Conservation (phyloP, 2,113 vertebrate species). For the Neolamprologus caudopunctatus region DNA sequence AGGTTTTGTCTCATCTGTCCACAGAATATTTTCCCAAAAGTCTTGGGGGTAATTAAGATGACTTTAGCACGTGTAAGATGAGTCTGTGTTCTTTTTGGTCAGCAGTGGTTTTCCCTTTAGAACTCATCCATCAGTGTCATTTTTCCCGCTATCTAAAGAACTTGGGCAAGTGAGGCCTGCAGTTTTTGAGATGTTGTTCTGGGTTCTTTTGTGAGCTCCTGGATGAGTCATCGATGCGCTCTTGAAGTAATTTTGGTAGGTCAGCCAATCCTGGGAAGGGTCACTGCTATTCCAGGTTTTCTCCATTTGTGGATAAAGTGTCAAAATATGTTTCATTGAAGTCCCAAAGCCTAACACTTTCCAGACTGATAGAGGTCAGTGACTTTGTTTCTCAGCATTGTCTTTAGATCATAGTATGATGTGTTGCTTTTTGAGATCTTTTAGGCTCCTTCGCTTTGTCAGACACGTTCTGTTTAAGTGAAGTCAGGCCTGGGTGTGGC, state of each 20-base stretch:
- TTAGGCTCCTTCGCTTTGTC: not conserved
- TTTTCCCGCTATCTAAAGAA: not conserved
- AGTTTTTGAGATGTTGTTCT: not conserved
- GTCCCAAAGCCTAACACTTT: not conserved
- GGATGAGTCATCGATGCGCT: fast-evolving
- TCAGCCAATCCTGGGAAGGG: not conserved
- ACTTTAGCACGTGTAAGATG: fast-evolving
- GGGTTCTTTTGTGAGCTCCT: not conserved
- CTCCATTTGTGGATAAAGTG: not conserved
- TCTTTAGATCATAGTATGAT: not conserved
- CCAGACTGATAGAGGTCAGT: not conserved
- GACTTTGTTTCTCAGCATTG: not conserved
- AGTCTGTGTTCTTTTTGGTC: not conserved
- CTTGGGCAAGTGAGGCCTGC: not conserved
- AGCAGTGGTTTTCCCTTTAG: not conserved
- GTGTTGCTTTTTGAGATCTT: not conserved
- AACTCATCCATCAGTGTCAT: fast-evolving
- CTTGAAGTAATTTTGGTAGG: not conserved
- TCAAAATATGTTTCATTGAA: not conserved
- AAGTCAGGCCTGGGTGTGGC: not conserved
- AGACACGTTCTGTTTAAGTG: not conserved
- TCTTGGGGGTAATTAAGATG: not conserved
- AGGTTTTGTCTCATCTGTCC: not conserved
- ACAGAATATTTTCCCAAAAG: not conserved
- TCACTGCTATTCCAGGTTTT: not conserved